Conservation (phyloP, 2,113 vertebrate genomes). For the Prunella himalayana region DNA sequence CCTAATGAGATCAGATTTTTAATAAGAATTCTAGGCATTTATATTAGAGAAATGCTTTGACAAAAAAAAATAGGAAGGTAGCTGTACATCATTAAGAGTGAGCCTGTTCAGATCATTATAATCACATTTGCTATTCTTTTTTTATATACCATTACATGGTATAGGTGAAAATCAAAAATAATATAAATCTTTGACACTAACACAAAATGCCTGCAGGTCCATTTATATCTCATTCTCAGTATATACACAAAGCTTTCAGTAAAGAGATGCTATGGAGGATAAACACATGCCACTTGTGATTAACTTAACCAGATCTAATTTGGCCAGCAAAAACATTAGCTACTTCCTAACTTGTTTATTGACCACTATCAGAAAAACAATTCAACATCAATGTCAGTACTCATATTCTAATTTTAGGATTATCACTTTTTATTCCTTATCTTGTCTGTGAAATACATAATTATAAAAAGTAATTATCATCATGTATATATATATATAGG, state of each 20-base stretch:
- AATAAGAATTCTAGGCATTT: neutral
- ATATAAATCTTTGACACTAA: neutral
- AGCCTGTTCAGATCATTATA: neutral
- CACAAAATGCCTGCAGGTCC: neutral
- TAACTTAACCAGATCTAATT: neutral
- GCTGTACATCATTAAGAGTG: neutral
- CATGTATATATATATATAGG: neutral
- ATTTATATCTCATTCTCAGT: neutral
- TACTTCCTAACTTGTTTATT: neutral
- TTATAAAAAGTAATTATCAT: neutral
- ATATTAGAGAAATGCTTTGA: neutral
- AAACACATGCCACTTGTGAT: neutral
- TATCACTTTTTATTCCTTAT: neutral
- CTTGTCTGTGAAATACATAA: neutral
- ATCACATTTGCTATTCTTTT: neutral
- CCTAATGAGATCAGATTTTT: constrained; percentile 19
- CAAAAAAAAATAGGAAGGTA: neutral
- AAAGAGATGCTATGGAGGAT: neutral
- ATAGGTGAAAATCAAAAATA: neutral
- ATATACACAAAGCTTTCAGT: neutral
- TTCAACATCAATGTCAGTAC: neutral
- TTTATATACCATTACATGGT: neutral
- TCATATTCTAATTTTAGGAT: neutral
- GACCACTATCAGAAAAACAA: neutral
- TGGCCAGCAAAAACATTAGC: neutral